Conservation (phyloP, 2,797 vertebrate genomes). For the Acanthiza pusilla region DNA sequence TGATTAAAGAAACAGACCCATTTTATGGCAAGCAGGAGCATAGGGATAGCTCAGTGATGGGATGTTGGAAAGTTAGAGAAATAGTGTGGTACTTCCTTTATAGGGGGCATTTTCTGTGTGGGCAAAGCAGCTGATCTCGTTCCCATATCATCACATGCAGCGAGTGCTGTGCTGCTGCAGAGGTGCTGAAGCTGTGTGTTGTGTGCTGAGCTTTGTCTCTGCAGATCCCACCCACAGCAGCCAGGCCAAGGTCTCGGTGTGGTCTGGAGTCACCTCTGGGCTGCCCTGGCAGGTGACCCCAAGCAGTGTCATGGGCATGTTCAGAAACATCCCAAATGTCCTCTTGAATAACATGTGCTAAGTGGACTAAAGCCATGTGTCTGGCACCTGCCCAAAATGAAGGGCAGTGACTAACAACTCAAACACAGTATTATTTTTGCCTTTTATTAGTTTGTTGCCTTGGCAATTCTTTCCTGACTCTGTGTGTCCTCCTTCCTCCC, state of each 20-base stretch:
- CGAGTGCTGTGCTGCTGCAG: not conserved
- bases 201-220: not conserved
- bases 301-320: fast-evolving
- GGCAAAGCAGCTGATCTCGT: not conserved
- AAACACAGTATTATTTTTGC: not conserved
- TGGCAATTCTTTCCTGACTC: not conserved
- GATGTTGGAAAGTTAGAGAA: not conserved
- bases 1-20: not conserved
- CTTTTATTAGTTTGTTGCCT: not conserved
- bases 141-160: not conserved
- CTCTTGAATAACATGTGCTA: not conserved
- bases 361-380: not conserved
- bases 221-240: not conserved
- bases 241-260: not conserved
- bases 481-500: not conserved
- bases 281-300: not conserved
- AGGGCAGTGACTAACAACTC: not conserved
- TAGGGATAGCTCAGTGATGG: not conserved
- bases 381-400: not conserved
- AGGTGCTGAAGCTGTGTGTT: not conserved
- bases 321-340: not conserved
- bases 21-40: not conserved
- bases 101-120: not conserved
- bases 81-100: not conserved
- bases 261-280: not conserved